These are phyloP conservation scores for Oenanthe melanoleuca DNA, from an alignment of 2,113 vertebrate species.

Conservation along the genomic window DNA sequence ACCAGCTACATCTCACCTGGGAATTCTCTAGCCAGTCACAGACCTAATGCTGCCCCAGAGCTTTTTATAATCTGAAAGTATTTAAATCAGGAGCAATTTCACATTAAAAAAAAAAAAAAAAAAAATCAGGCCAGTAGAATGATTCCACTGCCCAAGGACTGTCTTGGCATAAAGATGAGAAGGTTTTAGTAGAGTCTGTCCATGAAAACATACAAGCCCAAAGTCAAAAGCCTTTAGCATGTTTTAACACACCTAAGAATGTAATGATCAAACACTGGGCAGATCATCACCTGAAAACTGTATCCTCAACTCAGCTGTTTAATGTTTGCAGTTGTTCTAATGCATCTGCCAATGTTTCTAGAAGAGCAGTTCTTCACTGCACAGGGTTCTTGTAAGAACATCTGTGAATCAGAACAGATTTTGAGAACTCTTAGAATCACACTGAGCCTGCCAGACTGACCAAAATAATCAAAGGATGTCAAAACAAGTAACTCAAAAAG, in stretches of 20 bases:
- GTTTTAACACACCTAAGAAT: not conserved
- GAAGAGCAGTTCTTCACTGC: not conserved
- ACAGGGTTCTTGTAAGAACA: not conserved
- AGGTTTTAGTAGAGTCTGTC: not conserved
- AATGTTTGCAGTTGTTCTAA: not conserved
- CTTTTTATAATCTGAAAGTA: not conserved
- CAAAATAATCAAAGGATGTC: not conserved
- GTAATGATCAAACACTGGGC: not conserved
- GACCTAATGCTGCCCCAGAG: not conserved
- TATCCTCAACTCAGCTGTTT: not conserved
- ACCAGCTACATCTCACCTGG: not conserved
- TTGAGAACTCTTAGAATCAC: not conserved
- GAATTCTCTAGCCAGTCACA: not conserved
- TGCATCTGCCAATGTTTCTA: not conserved
- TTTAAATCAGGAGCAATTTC: not conserved
- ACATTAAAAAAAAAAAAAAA: not conserved
- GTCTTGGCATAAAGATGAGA: not conserved
- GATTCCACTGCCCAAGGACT: not conserved
- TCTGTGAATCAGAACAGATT: not conserved
- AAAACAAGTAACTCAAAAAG: slow-evolving; percentile 1
- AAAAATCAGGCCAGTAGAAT: not conserved
- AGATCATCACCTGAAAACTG: not conserved
- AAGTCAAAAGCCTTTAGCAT: not conserved
- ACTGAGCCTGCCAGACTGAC: not conserved
- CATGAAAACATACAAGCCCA: not conserved